Base-by-base conservation (phyloP, 2,888 invertebrate species). In the Melangyna quadrimaculata region DNA sequence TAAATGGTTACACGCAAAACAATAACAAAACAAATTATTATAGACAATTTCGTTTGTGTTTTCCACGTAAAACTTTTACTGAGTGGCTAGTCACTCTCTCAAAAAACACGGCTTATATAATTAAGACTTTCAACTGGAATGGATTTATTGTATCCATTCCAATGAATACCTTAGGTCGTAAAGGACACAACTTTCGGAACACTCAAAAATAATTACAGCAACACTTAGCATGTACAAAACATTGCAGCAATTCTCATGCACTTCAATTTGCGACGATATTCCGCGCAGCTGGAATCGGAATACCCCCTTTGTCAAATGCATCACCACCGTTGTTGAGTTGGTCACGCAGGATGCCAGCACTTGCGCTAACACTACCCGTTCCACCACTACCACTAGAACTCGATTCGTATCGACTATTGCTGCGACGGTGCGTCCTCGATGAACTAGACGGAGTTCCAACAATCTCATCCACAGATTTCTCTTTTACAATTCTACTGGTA, bases 301-400 rank as follows among this genome's bases (percentile, higher is more conserved):
- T 67, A 53, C 61, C 69, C 12, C 57, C 69, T 32, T 81, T 81
- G 8, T 86, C 77, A 35, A 57, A 84, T 12, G 51, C n/a, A 17
- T 83, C 77, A 67, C 43, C 32, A 29, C 53, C 63, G 24, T 51
- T 86, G 24, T 51, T 86, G 2, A 73, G 19, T 65, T 78, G 86
- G 32, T 86, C 81, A 55, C 77, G 73, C 3, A 81, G 43, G n/a
- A 77, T 86, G 12, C 81, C 86, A 70, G 63, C 72, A 86, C 86
- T 86, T 57, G 81, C 86, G 63, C 65, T 81, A 37, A 29, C 70
- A 86, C 86, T 86, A 86, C 81, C 86, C 43, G 77, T 77, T 51
- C 86, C 86, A 73, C 86, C 81, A 81, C 86, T 86, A 37, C 77
- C 86, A 81, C 73, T 86, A 1, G 86, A 86, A 59, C 77, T 81